Conservation (phyloP, 2,797 vertebrate species). For the Selene dorsalis region DNA sequence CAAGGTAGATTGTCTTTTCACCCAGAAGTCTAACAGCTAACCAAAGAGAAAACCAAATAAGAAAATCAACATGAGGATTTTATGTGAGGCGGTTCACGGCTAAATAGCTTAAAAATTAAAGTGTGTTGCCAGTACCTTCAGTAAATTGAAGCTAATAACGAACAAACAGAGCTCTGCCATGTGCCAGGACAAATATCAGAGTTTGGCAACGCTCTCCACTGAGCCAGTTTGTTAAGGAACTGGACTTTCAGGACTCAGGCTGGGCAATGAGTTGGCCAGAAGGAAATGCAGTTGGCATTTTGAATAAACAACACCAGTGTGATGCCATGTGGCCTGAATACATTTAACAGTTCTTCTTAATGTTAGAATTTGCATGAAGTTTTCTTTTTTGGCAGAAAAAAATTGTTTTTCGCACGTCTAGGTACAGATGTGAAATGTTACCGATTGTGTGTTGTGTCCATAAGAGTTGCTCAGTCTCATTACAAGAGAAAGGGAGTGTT, state of each 20-base stretch:
- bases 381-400: constrained; percentile 22
- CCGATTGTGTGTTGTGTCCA: background rate
- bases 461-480: background rate
- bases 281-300: constrained; percentile 18
- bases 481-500: background rate
- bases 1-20: background rate
- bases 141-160: background rate
- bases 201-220: background rate
- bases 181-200: constrained; percentile 27
- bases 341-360: constrained; percentile 12
- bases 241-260: constrained; percentile 18
- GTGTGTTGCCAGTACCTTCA: background rate
- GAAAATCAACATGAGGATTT: background rate
- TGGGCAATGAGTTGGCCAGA: constrained; percentile 23
- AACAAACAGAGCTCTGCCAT: background rate
- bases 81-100: background rate
- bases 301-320: constrained; percentile 26
- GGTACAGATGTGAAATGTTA: constrained; percentile 12
- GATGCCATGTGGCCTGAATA: constrained; percentile 25
- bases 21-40: background rate
- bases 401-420: background rate
- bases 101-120: background rate
- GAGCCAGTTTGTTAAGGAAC: constrained; percentile 13
- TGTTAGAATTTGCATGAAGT: constrained; percentile 10
- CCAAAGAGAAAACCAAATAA: background rate